A percentile compares a stretch with the other conserved stretches of the same genome.
These are phyloP conservation scores for Keiferia lycopersicella DNA, from an alignment of 2,888 invertebrate genomes.

Conservation along the genomic window DNA sequence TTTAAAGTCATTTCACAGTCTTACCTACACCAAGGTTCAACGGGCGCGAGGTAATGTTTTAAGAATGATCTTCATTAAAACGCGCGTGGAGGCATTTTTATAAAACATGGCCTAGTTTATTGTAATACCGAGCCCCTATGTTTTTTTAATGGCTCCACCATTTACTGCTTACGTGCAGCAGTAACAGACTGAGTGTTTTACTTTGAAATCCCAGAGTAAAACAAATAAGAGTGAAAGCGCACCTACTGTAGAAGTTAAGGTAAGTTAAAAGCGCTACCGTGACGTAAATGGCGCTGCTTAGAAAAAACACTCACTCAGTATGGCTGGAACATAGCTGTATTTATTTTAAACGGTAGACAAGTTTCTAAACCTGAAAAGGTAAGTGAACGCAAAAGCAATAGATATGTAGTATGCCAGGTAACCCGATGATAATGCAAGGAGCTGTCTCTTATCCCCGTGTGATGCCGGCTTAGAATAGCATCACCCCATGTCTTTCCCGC, in stretches of 20 bases:
- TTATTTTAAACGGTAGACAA: too few species aligned
- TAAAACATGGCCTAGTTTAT: background rate
- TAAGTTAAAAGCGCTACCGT: background rate
- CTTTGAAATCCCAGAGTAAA: conserved; percentile 13
- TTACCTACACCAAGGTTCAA: background rate
- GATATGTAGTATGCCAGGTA: too few species aligned
- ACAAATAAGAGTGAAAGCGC: conserved; percentile 32
- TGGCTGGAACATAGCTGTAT: background rate
- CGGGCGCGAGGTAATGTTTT: background rate
- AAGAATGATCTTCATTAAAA: conserved; percentile 10
- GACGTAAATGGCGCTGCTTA: background rate
- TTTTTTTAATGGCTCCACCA: background rate
- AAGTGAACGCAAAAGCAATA: too few species aligned
- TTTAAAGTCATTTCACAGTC: background rate
- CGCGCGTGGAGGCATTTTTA: conserved; percentile 16
- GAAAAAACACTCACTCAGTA: background rate
- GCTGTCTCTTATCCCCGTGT: too few species aligned
- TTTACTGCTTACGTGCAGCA: conserved; percentile 5
- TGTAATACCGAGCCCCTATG: background rate
- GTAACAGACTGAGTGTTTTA: conserved; percentile 6
- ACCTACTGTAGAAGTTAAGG: background rate
- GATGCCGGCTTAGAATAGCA: too few species aligned
- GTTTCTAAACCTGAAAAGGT: too few species aligned
- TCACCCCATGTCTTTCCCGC: too few species aligned
- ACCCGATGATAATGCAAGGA: too few species aligned